phyloP scores from a whole-genome alignment of 2,797 vertebrate genomes.

The Artibeus jamaicensis region DNA sequence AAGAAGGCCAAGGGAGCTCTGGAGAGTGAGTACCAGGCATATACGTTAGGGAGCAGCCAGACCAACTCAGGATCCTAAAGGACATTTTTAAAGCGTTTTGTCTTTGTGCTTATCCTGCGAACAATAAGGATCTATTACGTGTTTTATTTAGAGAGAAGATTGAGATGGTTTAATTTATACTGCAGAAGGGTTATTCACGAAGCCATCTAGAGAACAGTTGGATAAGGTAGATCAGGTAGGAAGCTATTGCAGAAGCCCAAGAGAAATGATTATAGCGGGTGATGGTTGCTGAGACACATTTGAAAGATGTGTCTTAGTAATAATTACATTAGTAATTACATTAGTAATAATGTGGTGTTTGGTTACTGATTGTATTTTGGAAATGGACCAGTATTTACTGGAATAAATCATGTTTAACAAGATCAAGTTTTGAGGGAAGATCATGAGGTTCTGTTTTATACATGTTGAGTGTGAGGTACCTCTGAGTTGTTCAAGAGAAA shows the following conservation, averaged over 20 bases:
- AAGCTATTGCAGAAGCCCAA: not conserved
- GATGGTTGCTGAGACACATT: not conserved
- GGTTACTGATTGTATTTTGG: not conserved
- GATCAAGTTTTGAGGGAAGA: not conserved
- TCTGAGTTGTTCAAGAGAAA: not conserved
- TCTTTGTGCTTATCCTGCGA: not conserved
- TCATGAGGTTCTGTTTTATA: not conserved
- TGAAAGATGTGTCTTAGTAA: too few species aligned
- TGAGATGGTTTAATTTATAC: not conserved
- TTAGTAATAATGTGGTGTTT: not conserved
- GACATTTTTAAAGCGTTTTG: not conserved
- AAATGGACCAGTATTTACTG: not conserved
- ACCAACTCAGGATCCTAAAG: not conserved
- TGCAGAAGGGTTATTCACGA: not conserved
- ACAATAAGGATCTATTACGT: not conserved
- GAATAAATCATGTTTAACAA: not conserved
- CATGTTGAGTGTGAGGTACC: not conserved
- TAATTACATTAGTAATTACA: too few species aligned
- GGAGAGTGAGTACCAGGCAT: not conserved
- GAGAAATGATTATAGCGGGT: not conserved
- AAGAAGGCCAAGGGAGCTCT: not conserved
- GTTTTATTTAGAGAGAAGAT: conserved; percentile 2
- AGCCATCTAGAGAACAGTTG: not conserved
- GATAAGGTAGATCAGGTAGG: conserved; percentile 7
- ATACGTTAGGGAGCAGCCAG: not conserved